Base-by-base conservation (phyloP, 2,113 vertebrate genomes). In the Perca fluviatilis region DNA sequence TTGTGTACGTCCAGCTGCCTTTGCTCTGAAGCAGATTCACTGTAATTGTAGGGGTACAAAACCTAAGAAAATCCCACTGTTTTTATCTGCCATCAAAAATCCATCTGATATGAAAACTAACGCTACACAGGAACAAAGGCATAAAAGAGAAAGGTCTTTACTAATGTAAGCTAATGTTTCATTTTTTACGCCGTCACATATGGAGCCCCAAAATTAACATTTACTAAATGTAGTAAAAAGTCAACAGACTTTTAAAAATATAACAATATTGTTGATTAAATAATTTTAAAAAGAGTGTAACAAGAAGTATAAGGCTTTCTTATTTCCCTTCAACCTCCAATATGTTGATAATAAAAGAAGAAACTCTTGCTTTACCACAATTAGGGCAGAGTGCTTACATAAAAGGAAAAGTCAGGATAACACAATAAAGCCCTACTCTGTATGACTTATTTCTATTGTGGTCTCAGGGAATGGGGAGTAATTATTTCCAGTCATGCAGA, bases 51-150 rank as follows among this genome's bases (percentile, higher is more conserved):
- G 13, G 23, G 36, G 43, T 50, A n/a, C 50, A 78, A 51, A 66
- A 33, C 33, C 33, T 85, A 84, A 69, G 64, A 77, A 75, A 86
- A 85, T 79, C 3, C 33, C 25, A 71, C 62, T 49, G 23, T 58
- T 77, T 84, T 51, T 40, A 57, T 21, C 40, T 25, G 33, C 16
- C 57, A 18, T 23, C 66, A 73, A 25, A 50, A 66, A 79, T 21
- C 40, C 10, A 30, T 47, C 49, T 60, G 1, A 63, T 56, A 15
- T 75, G 40, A 60, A 12, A 40, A 56, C 10, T 33, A 33, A 46
- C 1, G 0, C 10, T 8, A 25, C 0, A 6, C 16, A 30, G 33
- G 61, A 50, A 36, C 23, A 58, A 57, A 30, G 10, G 49, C 5
- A 46, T 1, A 30, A 56, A 27, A 61, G 21, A 30, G 1, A 64